These are phyloP conservation scores for Eudorcas thomsonii DNA, from an alignment of 2,113 vertebrate species.

Conservation along the genomic window DNA sequence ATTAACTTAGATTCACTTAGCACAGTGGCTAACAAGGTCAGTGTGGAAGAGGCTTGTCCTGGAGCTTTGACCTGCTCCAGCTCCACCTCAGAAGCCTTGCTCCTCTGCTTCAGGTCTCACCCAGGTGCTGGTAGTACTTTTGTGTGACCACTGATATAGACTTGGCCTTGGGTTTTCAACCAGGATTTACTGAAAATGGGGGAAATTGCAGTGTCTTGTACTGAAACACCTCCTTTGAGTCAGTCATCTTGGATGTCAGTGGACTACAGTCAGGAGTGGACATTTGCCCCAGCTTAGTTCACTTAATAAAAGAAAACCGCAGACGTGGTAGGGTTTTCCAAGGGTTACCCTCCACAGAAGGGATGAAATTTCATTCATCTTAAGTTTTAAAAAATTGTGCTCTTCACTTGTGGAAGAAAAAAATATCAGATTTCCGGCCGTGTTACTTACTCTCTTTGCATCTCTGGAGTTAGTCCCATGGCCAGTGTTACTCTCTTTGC, in stretches of 20 bases:
- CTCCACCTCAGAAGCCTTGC: not conserved
- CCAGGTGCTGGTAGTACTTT: not conserved
- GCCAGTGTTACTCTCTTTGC: accelerated
- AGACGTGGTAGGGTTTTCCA: not conserved
- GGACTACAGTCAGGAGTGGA: not conserved
- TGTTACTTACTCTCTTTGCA: accelerated
- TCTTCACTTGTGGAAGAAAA: not conserved
- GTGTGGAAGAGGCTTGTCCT: not conserved
- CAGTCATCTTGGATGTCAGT: not conserved
- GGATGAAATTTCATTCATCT: not conserved
- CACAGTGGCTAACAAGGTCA: not conserved
- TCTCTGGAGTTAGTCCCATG: not conserved
- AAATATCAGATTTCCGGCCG: not conserved
- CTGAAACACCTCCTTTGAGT: not conserved
- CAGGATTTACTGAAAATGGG: not conserved
- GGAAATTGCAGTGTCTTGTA: not conserved
- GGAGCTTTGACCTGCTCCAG: no score
- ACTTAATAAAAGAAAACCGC: not conserved
- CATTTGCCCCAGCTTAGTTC: not conserved
- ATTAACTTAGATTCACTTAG: no score
- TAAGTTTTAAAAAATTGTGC: not conserved
- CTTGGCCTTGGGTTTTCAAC: not conserved
- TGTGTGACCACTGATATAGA: not conserved
- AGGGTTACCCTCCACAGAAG: not conserved
- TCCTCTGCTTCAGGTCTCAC: not conserved